Evolutionary conservation across 1,140 invertebrate genomes (phyloP), one percentile per base, ranked within the genome.

Genomic region (Papilio dardanus): DNA sequence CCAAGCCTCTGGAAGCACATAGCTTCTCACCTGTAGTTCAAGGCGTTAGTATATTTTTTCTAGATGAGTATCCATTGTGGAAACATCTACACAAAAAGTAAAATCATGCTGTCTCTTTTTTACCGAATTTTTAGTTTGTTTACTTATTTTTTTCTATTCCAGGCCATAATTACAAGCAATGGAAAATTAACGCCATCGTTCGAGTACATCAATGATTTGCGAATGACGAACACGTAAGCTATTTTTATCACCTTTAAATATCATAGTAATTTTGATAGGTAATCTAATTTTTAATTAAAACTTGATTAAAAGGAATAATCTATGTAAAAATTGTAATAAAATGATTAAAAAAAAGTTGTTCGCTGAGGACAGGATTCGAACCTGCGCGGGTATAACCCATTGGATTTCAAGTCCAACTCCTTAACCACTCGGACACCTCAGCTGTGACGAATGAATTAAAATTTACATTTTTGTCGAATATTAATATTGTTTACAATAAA

Each of bases 91-190:
- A 3, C 5, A 46, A 6, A 42, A 6, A 46, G 14, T 6, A 1
- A 46, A 37, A 37, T 7, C 14, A 37, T 37, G 10, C 14, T 37
- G n/a, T 12, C 35, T 37, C 10, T n/a, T 19, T 46, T n/a, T 46
- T 46, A 46, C 0, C 16, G 16, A 46, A 1, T 5, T 46, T 5
- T 16, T 0, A 62, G 24, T 12, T 30, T 33, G 14, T 66, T n/a
- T 21, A 12, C 12, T 19, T 62, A 46, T 42, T 37, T 31, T 79
- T 76, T 7, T 62, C 50, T 74, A 73, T 94, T 93, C 31, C 87
- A 97, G 96, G 97, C 99, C 8, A 98, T 99, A 74, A 99, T 99
- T 79, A 97, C 98, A 0, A 99, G 98, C 79, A 99, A 99, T 88
- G 99, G 99, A 66, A 94, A 95, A 83, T 91, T 99, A 76, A 99